These are phyloP conservation scores for Ephydatia muelleri DNA, from an alignment of 37 sponge, comb jelly and placozoan genomes.

Conservation along the genomic window DNA sequence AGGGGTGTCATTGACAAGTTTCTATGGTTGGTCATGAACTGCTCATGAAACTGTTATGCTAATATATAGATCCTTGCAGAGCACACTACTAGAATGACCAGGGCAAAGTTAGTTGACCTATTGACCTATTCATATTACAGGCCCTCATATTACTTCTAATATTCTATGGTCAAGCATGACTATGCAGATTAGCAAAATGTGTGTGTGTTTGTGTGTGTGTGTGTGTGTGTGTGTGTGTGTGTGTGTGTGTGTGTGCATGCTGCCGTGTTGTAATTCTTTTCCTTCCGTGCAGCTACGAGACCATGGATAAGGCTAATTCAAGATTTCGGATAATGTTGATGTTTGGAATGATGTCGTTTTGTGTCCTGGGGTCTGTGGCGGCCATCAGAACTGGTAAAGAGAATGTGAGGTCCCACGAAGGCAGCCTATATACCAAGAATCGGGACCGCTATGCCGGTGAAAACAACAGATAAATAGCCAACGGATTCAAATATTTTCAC, in stretches of 20 bases:
- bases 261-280: not conserved
- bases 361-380: slow-evolving; percentile 33
- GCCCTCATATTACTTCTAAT: too few relatives aligned
- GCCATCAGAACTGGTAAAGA: slow-evolving; percentile 35
- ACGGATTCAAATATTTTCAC: too few relatives aligned
- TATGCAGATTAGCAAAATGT: too few relatives aligned
- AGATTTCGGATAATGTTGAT: slow-evolving; percentile 70
- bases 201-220: not conserved
- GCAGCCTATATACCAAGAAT: slow-evolving; percentile 20
- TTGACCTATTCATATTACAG: too few relatives aligned
- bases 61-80: too few relatives aligned
- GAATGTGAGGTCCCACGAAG: not conserved
- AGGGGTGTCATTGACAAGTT: too few relatives aligned
- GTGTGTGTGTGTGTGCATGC: not conserved
- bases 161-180: too few relatives aligned
- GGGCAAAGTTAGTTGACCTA: too few relatives aligned
- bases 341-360: slow-evolving; percentile 48
- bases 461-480: not conserved
- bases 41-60: too few relatives aligned
- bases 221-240: slow-evolving; percentile 7
- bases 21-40: too few relatives aligned
- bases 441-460: slow-evolving; percentile 15
- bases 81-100: too few relatives aligned
- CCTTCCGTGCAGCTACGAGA: slow-evolving; percentile 26
- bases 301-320: slow-evolving; percentile 61